Conservation (phyloP, 1,140 invertebrate genomes). For the Xylocopa sonorina region DNA sequence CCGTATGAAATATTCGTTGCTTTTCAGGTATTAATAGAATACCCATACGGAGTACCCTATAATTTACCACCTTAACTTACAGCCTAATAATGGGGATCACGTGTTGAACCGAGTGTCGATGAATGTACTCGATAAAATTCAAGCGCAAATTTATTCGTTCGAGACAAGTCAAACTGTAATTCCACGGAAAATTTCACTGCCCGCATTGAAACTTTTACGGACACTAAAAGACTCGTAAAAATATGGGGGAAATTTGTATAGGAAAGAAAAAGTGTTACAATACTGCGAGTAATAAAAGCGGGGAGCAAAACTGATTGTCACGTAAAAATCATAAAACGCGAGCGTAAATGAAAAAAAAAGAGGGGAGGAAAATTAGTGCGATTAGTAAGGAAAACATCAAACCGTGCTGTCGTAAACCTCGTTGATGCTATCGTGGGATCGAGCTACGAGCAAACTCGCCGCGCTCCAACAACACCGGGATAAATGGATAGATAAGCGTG, state of each 20-base stretch:
- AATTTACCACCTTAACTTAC: too few relatives aligned
- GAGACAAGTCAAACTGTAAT: too few relatives aligned
- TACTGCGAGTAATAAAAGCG: too few relatives aligned
- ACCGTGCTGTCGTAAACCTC: background rate
- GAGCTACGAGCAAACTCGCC: conserved; percentile 2
- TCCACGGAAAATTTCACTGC: too few relatives aligned
- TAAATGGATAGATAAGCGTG: conserved; percentile 27
- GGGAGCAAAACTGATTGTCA: background rate
- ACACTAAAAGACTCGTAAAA: too few relatives aligned
- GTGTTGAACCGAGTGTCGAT: background rate
- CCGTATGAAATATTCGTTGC: background rate
- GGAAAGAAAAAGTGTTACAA: too few relatives aligned
- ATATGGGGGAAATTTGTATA: too few relatives aligned
- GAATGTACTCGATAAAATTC: too few relatives aligned
- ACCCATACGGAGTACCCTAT: too few relatives aligned
- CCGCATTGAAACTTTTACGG: too few relatives aligned
- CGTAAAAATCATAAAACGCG: background rate
- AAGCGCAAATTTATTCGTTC: too few relatives aligned
- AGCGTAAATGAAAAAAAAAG: background rate
- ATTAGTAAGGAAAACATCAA: background rate
- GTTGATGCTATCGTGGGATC: background rate
- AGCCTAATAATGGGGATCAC: too few relatives aligned
- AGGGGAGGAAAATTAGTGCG: background rate
- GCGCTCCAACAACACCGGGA: background rate
- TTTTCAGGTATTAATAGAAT: background rate